Evolutionary conservation across 2,113 vertebrate genomes (phyloP).

Genomic region (Micronycteris hirsuta): DNA sequence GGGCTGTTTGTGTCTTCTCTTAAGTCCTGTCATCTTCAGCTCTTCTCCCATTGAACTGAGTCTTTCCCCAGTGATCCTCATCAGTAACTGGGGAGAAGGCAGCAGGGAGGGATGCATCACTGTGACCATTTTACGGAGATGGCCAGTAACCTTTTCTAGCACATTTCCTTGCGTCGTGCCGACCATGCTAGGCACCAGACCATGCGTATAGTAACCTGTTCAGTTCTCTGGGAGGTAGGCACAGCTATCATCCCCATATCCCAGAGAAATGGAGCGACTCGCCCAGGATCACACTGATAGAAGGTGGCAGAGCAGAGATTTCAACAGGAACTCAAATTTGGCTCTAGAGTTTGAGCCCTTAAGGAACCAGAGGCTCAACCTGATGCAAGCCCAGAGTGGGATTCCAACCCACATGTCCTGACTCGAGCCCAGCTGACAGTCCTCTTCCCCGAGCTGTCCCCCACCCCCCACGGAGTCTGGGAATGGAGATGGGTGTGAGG

Average conservation of each 20-base stretch:
- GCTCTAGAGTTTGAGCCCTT: not conserved
- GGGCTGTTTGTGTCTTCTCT: not conserved
- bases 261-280: not conserved
- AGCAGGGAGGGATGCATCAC: not conserved
- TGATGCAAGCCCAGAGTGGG: not conserved
- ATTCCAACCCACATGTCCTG: not conserved
- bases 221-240: not conserved
- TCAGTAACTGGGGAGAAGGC: not conserved
- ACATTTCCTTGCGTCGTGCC: not conserved
- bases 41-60: not conserved
- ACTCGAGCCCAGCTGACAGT: too few species aligned
- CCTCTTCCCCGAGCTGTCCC: not conserved
- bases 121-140: not conserved
- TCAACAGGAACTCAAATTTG: not conserved
- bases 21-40: not conserved
- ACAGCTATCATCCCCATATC: not conserved
- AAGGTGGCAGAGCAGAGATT: not conserved
- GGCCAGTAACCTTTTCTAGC: not conserved
- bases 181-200: not conserved
- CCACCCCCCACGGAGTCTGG: accelerated
- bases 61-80: not conserved
- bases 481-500: not conserved
- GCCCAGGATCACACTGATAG: not conserved
- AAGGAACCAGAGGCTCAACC: not conserved
- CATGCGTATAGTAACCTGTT: not conserved